A percentile compares a stretch with the other conserved stretches of the same genome.
These are phyloP conservation scores for Ectobius pallidus DNA, from an alignment of 2,888 invertebrate genomes.

Conservation along the genomic window DNA sequence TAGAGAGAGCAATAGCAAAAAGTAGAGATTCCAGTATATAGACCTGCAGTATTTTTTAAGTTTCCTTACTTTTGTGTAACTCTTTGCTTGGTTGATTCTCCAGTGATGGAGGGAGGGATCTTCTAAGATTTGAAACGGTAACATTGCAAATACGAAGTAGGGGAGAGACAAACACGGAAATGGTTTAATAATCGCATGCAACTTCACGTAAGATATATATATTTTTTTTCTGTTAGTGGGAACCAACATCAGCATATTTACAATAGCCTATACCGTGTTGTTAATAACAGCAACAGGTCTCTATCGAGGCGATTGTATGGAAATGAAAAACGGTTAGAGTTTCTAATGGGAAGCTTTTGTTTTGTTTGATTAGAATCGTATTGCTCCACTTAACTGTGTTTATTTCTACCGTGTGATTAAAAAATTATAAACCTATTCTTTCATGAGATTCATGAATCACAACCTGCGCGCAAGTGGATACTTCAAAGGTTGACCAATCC, in stretches of 20 bases:
- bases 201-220: background rate
- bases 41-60: too few species aligned
- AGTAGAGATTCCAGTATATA: too few species aligned
- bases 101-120: too few species aligned
- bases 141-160: background rate
- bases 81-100: too few species aligned
- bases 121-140: background rate
- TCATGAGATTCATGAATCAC: too few species aligned
- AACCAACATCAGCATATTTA: background rate
- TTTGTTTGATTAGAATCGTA: constrained; percentile 8
- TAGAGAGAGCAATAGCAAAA: too few species aligned
- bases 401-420: too few species aligned
- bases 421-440: too few species aligned
- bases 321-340: background rate
- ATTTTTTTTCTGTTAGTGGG: too few species aligned
- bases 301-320: constrained; percentile 7
- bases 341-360: constrained; percentile 6
- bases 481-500: too few species aligned
- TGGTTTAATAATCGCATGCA: background rate
- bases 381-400: background rate
- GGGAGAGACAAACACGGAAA: background rate
- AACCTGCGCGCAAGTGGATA: too few species aligned
- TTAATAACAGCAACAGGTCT: background rate
- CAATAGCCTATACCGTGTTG: background rate
- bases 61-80: too few species aligned